Conservation (phyloP, 2,797 vertebrate genomes). For the Fistularia tabacaria region DNA sequence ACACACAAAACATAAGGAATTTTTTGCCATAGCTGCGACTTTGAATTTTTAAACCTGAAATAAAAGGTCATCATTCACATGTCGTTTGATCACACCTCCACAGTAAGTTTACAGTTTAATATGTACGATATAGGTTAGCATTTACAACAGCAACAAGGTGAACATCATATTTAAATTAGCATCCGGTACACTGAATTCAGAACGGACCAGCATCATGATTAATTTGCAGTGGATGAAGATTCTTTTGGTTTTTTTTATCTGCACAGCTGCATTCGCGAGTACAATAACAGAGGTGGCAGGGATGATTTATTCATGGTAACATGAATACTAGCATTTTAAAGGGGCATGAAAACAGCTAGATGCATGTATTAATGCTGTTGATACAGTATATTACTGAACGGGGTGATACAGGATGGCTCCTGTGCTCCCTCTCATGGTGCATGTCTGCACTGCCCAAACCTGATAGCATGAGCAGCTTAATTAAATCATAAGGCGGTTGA, state of each 20-base stretch:
- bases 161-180: no score
- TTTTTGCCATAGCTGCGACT: no score
- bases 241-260: background rate
- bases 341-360: slow-evolving; percentile 2
- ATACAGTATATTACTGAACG: no score
- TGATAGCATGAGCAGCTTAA: slow-evolving; percentile 15
- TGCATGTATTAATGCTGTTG: background rate
- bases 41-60: no score
- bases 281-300: background rate
- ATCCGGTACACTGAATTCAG: no score
- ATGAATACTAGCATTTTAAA: slow-evolving; percentile 33
- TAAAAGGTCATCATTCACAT: no score
- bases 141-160: no score
- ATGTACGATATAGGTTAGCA: no score
- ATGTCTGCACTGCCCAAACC: slow-evolving; percentile 10
- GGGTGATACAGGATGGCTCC: slow-evolving; percentile 9
- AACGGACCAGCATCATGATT: no score
- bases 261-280: background rate
- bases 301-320: slow-evolving; percentile 27
- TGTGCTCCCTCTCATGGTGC: slow-evolving; percentile 49
- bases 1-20: no score
- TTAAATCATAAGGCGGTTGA: slow-evolving; percentile 7
- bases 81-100: no score
- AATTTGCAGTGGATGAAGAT: background rate
- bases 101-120: no score